phyloP scores from a whole-genome alignment of 2,113 vertebrate species.

The Trematomus loennbergii region DNA sequence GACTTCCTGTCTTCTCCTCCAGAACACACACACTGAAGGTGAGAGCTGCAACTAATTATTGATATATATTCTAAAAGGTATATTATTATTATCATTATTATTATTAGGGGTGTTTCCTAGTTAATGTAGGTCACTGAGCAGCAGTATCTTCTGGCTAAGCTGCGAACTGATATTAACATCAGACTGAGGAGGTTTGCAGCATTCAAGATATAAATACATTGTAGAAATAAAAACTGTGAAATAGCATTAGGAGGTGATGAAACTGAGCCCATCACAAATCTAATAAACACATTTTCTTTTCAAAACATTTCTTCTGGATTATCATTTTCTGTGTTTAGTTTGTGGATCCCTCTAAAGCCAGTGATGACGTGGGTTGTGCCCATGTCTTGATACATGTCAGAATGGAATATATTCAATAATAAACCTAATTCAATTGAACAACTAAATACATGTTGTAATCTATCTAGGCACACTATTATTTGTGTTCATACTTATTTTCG shows the following conservation, averaged over 20 bases:
- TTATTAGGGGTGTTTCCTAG: no score
- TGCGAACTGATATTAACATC: not conserved
- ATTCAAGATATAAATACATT: not conserved
- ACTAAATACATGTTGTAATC: not conserved
- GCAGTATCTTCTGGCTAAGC: not conserved
- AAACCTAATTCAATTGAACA: not conserved
- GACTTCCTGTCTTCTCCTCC: constrained; percentile 34
- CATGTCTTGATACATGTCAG: not conserved
- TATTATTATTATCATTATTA: no score
- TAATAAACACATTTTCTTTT: not conserved
- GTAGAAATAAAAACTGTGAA: not conserved
- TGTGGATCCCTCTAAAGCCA: not conserved
- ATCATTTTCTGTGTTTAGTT: not conserved
- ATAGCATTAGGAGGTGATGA: constrained; percentile 5
- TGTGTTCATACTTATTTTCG: no score
- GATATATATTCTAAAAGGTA: not conserved
- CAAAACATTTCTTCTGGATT: not conserved
- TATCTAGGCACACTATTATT: not conserved
- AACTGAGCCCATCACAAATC: not conserved
- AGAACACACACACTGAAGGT: constrained; percentile 30
- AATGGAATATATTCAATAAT: not conserved
- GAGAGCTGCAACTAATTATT: not conserved
- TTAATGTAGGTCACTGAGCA: not conserved
- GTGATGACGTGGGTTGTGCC: not conserved
- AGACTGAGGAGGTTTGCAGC: not conserved